Conservation (phyloP, 2,888 invertebrate species). For the Oithona nana region DNA sequence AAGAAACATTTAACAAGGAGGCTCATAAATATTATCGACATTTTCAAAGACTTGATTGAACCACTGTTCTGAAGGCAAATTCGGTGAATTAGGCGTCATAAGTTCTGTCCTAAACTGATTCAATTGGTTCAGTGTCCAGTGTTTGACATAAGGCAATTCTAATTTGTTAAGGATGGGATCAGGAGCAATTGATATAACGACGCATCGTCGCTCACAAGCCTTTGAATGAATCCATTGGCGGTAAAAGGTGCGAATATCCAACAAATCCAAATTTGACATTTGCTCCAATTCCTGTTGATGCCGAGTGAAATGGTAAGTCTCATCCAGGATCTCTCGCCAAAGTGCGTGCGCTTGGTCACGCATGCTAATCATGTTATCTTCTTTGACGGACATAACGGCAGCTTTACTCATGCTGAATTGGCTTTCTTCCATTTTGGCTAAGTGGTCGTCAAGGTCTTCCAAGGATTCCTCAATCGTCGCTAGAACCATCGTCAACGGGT, state of each 20-base stretch:
- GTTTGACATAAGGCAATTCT: background rate
- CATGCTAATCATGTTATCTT: background rate
- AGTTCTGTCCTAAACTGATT: background rate
- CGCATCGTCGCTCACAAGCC: background rate
- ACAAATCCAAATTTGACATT: background rate
- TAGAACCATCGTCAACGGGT: background rate
- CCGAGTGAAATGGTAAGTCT: constrained; percentile 6
- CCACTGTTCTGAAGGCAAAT: background rate
- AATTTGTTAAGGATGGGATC: constrained; percentile 11
- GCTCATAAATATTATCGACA: background rate
- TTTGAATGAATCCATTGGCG: background rate
- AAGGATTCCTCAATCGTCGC: constrained; percentile 2
- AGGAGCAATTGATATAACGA: constrained; percentile 5
- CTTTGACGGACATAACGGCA: background rate
- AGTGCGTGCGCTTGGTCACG: background rate
- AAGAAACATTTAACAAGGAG: no score
- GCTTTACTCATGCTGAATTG: background rate
- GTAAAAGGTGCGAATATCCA: background rate
- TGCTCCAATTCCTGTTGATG: background rate
- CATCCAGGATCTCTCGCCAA: constrained; percentile 8
- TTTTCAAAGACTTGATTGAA: background rate
- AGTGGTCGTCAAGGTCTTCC: background rate
- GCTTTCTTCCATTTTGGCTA: background rate
- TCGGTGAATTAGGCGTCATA: background rate
- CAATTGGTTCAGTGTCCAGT: background rate